phyloP scores from a whole-genome alignment of 2,888 invertebrate species.

The Pyrrhosoma nymphula region DNA sequence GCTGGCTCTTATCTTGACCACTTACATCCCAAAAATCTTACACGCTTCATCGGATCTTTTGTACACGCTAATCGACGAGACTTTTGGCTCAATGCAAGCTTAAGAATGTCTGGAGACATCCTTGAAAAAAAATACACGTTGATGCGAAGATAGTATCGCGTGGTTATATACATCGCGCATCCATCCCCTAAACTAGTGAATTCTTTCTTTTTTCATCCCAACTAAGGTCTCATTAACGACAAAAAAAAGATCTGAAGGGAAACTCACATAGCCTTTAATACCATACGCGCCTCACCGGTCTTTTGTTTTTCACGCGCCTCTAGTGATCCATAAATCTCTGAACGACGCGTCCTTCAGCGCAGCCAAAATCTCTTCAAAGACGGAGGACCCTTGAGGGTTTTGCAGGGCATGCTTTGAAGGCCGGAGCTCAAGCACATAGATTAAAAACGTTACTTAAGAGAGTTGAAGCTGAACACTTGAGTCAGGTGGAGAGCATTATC shows the following conservation, averaged over 20 bases:
- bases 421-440: neutral
- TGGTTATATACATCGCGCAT: neutral
- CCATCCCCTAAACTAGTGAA: neutral
- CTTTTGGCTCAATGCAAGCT: neutral
- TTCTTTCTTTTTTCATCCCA: neutral
- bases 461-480: no score
- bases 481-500: no score
- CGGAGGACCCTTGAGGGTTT: neutral
- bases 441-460: neutral
- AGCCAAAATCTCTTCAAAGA: neutral
- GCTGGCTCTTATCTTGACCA: neutral
- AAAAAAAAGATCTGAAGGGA: neutral
- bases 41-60: constrained; percentile 39
- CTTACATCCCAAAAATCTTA: neutral
- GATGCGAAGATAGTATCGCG: neutral
- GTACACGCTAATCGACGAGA: constrained; percentile 40
- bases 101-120: neutral
- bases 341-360: neutral
- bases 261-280: neutral
- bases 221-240: neutral
- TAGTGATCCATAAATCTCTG: constrained; percentile 43
- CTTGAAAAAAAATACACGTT: neutral
- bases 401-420: neutral
- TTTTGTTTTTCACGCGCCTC: neutral
- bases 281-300: neutral